Evolutionary conservation across 2,888 invertebrate genomes (phyloP), one percentile per base, ranked within the genome.

Genomic region (Frankliniella intonsa): DNA sequence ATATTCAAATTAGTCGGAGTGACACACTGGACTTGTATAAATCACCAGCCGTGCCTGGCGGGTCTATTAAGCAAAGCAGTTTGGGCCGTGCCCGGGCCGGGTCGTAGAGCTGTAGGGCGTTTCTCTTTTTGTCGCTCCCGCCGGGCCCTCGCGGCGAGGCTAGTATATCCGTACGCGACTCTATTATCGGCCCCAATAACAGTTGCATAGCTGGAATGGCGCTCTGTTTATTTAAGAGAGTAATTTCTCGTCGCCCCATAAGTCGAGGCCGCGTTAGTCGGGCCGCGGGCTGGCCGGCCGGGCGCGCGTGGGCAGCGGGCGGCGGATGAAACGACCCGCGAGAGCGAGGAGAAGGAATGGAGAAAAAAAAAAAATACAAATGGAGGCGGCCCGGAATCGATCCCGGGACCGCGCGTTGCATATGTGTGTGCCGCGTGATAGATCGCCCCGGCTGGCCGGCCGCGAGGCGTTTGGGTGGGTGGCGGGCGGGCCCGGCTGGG

Each of bases 1-100:
- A 76, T 76, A 76, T 76, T 76, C 69, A 76, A 76, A 76, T 76
- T 76, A 76, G 69, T 76, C 69, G 62, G 62, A 76, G 69, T 76
- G 69, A 76, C 69, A 76, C 69, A 22, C 69, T 25, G 69, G 12
- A 9, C 69, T 55, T 76, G 69, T 76, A 76, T 76, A 76, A 76
- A 76, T 76, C 69, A 76, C 69, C 69, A 76, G 25, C 38, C 22
- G 69, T 76, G 69, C 69, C 69, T 76, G 69, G 69, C 69, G 69
- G 69, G 69, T 76, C 69, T 76, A 76, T 76, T 76, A 76, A 76
- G 69, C 69, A 25, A 22, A 22, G 69, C 69, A 12, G 69, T 12
- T 8, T 69, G 69, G 69, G 69, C n/a, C 14, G 69, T 22, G 69
- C n/a, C 69, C 9, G 62, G 62, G 17, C 17, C 17, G 62, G 62